Evolutionary conservation across 2,888 invertebrate species (phyloP).

Genomic region (Hoplodrina blanda): DNA sequence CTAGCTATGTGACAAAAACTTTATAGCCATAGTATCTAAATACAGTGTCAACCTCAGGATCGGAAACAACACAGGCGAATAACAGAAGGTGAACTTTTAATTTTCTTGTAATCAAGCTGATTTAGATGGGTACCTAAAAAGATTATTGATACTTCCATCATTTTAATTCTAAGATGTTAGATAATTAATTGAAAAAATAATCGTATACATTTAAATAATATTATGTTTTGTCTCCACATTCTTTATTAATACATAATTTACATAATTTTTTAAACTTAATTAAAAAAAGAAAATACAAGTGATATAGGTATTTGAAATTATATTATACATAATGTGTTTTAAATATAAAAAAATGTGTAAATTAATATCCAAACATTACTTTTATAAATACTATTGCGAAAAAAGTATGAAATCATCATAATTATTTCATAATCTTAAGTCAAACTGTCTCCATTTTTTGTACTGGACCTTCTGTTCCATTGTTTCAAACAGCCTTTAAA

Average conservation of each 20-base stretch:
- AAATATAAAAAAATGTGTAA: too few species aligned
- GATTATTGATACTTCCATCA: background rate
- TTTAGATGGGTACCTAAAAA: background rate
- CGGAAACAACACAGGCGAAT: slow-evolving; percentile 18
- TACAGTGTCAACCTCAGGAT: slow-evolving; percentile 46
- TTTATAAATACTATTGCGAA: too few species aligned
- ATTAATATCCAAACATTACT: too few species aligned
- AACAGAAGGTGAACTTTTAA: slow-evolving; percentile 34
- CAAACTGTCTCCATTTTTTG: background rate
- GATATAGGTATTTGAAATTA: too few species aligned
- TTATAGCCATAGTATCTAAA: slow-evolving; percentile 11
- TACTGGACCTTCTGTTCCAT: slow-evolving; percentile 28
- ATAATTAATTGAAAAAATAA: too few species aligned
- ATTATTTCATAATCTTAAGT: background rate
- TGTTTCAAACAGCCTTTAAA: background rate
- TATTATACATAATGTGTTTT: too few species aligned
- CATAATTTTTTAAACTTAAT: too few species aligned
- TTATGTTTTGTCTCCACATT: too few species aligned
- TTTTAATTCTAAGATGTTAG: slow-evolving; percentile 6
- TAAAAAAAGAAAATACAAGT: too few species aligned
- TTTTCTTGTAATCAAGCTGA: background rate
- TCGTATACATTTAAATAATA: too few species aligned
- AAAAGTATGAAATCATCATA: too few species aligned
- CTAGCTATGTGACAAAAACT: background rate
- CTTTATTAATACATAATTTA: too few species aligned